These are phyloP conservation scores for Dolichomitus sp. DNA, from an alignment of 2,888 invertebrate species.

Conservation along the genomic window DNA sequence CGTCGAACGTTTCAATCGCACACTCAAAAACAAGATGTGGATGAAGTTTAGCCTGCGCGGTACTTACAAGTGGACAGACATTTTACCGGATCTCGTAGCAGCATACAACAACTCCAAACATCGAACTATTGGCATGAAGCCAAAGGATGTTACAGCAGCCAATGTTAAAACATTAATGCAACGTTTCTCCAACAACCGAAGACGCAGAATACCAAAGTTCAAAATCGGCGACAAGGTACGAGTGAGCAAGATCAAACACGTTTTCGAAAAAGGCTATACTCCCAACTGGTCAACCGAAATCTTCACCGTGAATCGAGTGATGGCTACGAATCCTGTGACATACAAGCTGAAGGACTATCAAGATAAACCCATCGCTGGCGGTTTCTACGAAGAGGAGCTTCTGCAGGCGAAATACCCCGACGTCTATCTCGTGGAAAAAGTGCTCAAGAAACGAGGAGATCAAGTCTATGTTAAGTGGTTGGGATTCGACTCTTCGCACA, in stretches of 20 bases:
- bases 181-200: conserved; percentile 4
- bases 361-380: conserved; percentile 72
- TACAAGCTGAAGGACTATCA: conserved; percentile 76
- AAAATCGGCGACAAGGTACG: conserved; percentile 78
- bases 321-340: conserved; percentile 75
- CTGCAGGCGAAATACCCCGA: conserved; percentile 44
- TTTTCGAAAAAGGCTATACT: conserved; percentile 67
- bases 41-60: conserved; percentile 55
- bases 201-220: conserved; percentile 48
- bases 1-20: conserved; percentile 76
- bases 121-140: conserved; percentile 79
- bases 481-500: conserved; percentile 51
- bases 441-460: conserved; percentile 43
- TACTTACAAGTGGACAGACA: conserved; percentile 66
- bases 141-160: conserved; percentile 78
- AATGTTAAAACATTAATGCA: conserved; percentile 67
- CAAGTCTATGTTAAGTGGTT: conserved; percentile 50
- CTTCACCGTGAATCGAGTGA: conserved; percentile 73
- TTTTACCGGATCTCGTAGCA: conserved; percentile 51
- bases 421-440: conserved; percentile 57
- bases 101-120: conserved; percentile 80
- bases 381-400: conserved; percentile 58
- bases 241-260: conserved; percentile 76
- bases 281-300: conserved; percentile 81
- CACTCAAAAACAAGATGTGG: conserved; percentile 67